Base-by-base conservation (phyloP, 2,888 invertebrate genomes). In the Drosophila paracracens region DNA sequence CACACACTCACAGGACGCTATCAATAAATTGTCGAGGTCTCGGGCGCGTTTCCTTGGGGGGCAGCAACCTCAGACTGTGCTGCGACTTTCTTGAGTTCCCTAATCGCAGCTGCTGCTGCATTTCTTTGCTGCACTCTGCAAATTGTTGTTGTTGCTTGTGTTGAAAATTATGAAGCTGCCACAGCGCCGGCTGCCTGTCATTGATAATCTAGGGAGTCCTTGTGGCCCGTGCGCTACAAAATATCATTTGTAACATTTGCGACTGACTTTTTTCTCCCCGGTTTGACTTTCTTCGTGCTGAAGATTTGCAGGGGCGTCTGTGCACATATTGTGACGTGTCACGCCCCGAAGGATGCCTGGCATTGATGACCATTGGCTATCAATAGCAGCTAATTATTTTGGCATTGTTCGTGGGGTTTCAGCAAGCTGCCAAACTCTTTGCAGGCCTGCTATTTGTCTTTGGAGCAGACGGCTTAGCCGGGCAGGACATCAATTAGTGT, bases 301-400 rank as follows among this genome's bases (percentile, higher is more conserved):
- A 72, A 74, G 88, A 81, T 87, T 84, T 79, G 86, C 78, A 71
- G 85, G 82, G 89, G 89, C 89, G 87, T 88, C 52, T 75, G 86
- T 82, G 76, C 79, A 89, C 74, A 88, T 85, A 87, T 87, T 87
- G 88, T 87, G 87, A 89, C 83, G 83, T 87, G 87, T 85, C 87
- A 87, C 87, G 89, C 87, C 87, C 86, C 36, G 80, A 56, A 72
- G 58, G 54, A 65, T 72, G 64, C 29, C 57, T 56, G 46, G 40
- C 51, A 31, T 46, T 52, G 68, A 59, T 63, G 70, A 68, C 74
- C 68, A 77, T 46, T 25, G 46, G 46, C 8, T 27, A 46, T 82
- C 79, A 85, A 85, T 88, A 87, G 81, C 72, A 71, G 79, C 87
- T 87, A 87, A 87, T 87, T 87, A 87, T 87, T 81, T 88, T 81